Evolutionary conservation across 1,140 invertebrate species (phyloP).

Genomic region (Chelonus insularis): DNA sequence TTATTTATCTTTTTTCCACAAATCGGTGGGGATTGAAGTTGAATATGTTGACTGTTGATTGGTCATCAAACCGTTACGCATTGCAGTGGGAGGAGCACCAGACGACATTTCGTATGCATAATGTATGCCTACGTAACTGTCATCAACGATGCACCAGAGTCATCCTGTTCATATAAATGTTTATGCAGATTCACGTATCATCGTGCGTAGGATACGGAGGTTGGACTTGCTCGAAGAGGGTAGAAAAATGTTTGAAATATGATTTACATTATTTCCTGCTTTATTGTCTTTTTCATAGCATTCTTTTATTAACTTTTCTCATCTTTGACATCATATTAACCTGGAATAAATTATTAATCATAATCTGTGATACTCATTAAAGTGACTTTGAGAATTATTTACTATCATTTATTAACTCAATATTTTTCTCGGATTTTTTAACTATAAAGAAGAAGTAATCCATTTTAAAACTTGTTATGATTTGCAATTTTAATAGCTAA

Average conservation of each 20-base stretch:
- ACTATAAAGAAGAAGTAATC: no score
- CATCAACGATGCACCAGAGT: conserved; percentile 27
- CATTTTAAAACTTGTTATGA: neutral
- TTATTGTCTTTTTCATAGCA: neutral
- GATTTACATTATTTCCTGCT: neutral
- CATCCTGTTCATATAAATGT: neutral
- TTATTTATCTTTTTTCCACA: neutral
- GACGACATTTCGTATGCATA: conserved; percentile 36
- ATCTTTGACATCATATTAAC: neutral
- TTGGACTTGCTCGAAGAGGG: neutral
- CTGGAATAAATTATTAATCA: neutral
- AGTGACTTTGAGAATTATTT: neutral
- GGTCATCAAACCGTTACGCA: conserved; percentile 35
- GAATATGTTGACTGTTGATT: conserved; percentile 28
- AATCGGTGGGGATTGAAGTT: no score
- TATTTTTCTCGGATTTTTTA: no score
- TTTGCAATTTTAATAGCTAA: neutral
- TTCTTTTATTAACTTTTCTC: neutral
- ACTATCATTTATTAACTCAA: no score
- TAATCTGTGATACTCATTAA: neutral
- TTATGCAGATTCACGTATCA: neutral
- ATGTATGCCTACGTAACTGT: conserved; percentile 44
- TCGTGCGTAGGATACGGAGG: neutral
- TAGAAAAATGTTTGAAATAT: neutral
- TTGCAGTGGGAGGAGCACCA: conserved; percentile 41